Evolutionary conservation across 2,797 vertebrate species (phyloP).

Genomic region (Falco biarmicus): DNA sequence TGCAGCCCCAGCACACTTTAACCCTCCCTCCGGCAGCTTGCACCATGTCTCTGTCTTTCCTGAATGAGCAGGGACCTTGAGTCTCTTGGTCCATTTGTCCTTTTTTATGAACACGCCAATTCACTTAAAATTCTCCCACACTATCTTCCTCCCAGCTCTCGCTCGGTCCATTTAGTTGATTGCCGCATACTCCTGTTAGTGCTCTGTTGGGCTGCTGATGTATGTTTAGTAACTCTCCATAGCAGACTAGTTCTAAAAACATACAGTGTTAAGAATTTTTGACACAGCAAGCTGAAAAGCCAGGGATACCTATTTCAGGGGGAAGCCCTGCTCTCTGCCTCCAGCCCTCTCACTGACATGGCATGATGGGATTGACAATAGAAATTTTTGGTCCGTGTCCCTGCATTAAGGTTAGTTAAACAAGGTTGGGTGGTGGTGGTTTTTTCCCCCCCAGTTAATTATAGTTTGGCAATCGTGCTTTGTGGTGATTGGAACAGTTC

Average conservation of each 20-base stretch:
- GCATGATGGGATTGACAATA: background rate
- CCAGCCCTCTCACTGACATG: background rate
- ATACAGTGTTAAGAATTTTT: background rate
- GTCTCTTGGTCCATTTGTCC: slow-evolving; percentile 11
- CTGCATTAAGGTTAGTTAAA: slow-evolving; percentile 25
- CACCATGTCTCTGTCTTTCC: background rate
- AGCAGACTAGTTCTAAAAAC: slow-evolving; percentile 20
- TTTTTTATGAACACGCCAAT: slow-evolving; percentile 42
- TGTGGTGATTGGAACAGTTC: slow-evolving; percentile 27
- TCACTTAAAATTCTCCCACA: slow-evolving; percentile 30
- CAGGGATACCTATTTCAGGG: background rate
- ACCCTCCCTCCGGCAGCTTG: background rate
- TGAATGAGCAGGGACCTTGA: slow-evolving; percentile 17
- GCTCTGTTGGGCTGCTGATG: slow-evolving; percentile 50
- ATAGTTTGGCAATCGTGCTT: background rate
- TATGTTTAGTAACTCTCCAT: slow-evolving; percentile 49
- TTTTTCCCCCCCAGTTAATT: background rate
- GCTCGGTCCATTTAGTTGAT: slow-evolving; percentile 49
- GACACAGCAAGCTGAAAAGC: background rate
- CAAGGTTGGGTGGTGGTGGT: background rate
- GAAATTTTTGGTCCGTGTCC: background rate
- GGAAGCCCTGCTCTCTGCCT: background rate
- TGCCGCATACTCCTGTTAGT: background rate
- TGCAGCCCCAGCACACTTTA: background rate
- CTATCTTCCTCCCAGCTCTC: background rate